Conservation (phyloP, 2,797 vertebrate genomes). For the Alauda arvensis region DNA sequence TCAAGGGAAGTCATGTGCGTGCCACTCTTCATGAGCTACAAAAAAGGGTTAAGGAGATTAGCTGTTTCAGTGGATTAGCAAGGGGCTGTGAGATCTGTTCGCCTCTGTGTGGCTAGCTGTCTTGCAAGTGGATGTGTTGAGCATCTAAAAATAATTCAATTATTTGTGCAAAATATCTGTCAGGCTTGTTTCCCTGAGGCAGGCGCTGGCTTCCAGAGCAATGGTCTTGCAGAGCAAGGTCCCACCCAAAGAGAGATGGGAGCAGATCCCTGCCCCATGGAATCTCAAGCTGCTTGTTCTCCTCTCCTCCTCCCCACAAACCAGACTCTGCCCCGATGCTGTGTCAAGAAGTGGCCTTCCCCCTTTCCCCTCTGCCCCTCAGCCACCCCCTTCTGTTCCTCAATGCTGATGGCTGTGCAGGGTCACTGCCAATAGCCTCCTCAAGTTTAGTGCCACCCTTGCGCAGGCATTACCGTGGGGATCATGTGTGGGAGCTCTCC, state of each 20-base stretch:
- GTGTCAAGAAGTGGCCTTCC: not conserved
- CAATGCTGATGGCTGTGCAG: not conserved
- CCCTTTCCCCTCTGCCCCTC: not conserved
- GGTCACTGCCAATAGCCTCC: not conserved
- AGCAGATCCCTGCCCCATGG: not conserved
- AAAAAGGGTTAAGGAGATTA: constrained; percentile 44
- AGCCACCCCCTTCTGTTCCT: not conserved
- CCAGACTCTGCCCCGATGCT: not conserved
- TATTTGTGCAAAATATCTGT: constrained; percentile 45
- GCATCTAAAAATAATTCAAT: constrained; percentile 55
- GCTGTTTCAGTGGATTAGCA: constrained; percentile 39
- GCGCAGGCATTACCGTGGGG: rapidly evolving
- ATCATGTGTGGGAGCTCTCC: rapidly evolving
- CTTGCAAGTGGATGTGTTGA: constrained; percentile 32
- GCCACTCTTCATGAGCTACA: not conserved
- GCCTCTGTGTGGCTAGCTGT: not conserved
- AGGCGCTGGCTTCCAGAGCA: not conserved
- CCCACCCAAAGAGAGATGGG: not conserved
- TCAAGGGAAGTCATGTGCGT: not conserved
- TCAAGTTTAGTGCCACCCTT: not conserved
- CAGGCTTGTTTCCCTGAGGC: constrained; percentile 38
- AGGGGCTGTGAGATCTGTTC: not conserved
- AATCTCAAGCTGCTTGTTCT: not conserved
- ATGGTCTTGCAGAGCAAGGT: not conserved
- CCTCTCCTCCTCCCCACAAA: not conserved